Conservation (phyloP, 2,888 invertebrate genomes). For the Lissonota sp. region DNA sequence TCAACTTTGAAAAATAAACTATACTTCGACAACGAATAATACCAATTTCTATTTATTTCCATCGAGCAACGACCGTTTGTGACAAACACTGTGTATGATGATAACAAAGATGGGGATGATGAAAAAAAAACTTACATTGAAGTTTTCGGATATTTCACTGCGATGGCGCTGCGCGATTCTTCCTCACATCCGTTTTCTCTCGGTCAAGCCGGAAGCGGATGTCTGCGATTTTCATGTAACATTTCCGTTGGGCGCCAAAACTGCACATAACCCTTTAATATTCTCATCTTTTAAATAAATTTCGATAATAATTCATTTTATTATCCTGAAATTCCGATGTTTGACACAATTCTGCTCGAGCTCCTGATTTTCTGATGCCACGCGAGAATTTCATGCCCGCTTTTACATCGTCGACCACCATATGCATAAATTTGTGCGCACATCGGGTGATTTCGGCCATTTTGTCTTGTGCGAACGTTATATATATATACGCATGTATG, state of each 20-base stretch:
- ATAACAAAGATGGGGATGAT: background rate
- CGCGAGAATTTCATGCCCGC: background rate
- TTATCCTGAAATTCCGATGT: background rate
- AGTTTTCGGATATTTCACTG: background rate
- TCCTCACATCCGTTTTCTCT: background rate
- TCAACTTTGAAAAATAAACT: too few species aligned
- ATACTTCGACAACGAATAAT: too few species aligned
- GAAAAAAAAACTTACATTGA: background rate
- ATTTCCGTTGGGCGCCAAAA: conserved; percentile 53
- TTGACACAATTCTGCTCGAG: background rate
- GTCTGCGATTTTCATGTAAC: conserved; percentile 29
- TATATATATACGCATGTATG: conserved; percentile 28
- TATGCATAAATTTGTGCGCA: conserved; percentile 29
- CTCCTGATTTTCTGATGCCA: background rate
- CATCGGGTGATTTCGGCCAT: conserved; percentile 72
- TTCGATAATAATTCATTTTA: conserved; percentile 3
- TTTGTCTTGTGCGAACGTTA: conserved; percentile 71
- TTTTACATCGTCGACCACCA: background rate
- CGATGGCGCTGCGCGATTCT: conserved; percentile 17
- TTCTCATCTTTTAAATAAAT: background rate
- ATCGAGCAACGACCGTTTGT: too few species aligned
- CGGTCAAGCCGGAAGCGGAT: conserved; percentile 34
- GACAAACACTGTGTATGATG: too few species aligned
- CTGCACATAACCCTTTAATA: conserved; percentile 40
- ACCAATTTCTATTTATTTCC: too few species aligned